A percentile compares a stretch with the other conserved stretches of the same genome.
Evolutionary conservation across 2,797 vertebrate species (phyloP).

Genomic region (Mus caroli): DNA sequence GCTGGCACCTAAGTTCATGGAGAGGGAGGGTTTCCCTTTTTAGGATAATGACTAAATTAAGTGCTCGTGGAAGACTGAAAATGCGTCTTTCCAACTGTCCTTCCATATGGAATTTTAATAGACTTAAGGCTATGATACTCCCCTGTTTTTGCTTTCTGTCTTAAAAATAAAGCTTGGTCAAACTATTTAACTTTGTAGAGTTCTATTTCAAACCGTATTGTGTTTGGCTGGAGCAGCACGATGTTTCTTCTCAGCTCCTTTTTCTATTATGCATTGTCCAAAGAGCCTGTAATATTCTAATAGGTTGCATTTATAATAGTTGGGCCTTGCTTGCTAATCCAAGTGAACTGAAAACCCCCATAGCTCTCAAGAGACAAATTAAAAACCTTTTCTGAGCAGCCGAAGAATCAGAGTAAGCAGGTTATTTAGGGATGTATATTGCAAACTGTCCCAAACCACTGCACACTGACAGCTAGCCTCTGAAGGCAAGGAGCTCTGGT

Average conservation of each 20-base stretch:
- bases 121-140: background rate
- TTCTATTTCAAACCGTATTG: slow-evolving; percentile 20
- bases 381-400: background rate
- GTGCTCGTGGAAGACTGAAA: slow-evolving; percentile 19
- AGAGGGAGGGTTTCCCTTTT: slow-evolving; percentile 44
- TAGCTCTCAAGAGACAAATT: slow-evolving; percentile 41
- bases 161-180: slow-evolving; percentile 56
- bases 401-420: background rate
- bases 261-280: background rate
- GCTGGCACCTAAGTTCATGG: background rate
- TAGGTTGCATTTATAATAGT: slow-evolving; percentile 21
- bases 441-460: background rate
- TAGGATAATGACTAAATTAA: slow-evolving; percentile 26
- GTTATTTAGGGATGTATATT: background rate
- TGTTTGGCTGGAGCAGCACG: background rate
- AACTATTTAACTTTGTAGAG: slow-evolving; percentile 38
- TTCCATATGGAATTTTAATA: background rate
- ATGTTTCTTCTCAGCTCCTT: background rate
- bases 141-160: slow-evolving; percentile 7
- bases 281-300: background rate
- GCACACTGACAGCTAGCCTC: background rate
- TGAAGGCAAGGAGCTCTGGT: background rate
- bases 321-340: background rate
- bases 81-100: slow-evolving; percentile 12
- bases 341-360: background rate